Evolutionary conservation across 92 coral and sea anemone genomes (phyloP).

Genomic region (Virgularia gustaviana): DNA sequence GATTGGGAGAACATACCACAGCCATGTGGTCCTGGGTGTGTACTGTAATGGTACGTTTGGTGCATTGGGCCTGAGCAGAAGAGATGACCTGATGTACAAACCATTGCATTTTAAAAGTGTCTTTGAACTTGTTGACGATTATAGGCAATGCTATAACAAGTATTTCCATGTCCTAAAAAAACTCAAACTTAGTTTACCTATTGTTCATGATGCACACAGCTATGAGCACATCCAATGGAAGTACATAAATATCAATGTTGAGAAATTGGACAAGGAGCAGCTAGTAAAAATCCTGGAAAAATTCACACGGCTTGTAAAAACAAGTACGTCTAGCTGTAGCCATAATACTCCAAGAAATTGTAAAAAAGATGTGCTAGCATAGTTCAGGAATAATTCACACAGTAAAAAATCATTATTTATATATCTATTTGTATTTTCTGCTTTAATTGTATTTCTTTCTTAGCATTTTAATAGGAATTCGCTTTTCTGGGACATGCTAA

Average conservation of each 20-base stretch:
- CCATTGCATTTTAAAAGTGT: constrained; percentile 75
- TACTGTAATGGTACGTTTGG: constrained; percentile 77
- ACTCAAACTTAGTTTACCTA: constrained; percentile 76
- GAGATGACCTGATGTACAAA: constrained; percentile 96
- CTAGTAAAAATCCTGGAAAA: constrained; percentile 15
- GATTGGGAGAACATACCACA: constrained; percentile 42
- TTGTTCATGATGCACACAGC: constrained; percentile 96
- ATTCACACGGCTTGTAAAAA: constrained; percentile 19
- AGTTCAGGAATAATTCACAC: no score
- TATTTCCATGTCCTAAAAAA: constrained; percentile 87
- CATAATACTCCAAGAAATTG: not conserved
- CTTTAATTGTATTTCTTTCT: no score
- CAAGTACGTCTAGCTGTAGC: not conserved
- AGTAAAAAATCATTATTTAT: no score
- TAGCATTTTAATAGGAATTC: no score
- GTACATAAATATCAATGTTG: constrained; percentile 34
- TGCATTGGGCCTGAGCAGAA: constrained; percentile 86
- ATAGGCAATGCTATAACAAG: constrained; percentile 30
- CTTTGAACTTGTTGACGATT: constrained; percentile 21
- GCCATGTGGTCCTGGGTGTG: constrained; percentile 94
- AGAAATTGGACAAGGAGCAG: constrained; percentile 23
- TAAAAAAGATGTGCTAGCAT: not conserved
- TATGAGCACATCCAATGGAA: constrained; percentile 90
- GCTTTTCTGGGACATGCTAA: no score
- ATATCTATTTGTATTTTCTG: no score